phyloP scores from a whole-genome alignment of 2,113 vertebrate species.

The Chelonoidis abingdonii region DNA sequence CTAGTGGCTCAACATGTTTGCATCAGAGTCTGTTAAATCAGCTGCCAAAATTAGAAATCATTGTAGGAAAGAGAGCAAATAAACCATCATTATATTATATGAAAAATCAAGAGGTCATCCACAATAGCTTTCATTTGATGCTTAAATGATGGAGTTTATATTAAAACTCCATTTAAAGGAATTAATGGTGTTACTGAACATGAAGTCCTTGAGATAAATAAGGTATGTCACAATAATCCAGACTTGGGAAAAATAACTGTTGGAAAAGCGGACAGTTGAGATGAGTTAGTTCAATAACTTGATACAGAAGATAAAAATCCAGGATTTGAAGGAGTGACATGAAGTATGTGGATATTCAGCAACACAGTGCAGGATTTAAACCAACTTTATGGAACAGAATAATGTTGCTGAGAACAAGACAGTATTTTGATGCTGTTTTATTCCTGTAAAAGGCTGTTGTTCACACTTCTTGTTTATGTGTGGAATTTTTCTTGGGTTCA shows the following conservation, averaged over 20 bases:
- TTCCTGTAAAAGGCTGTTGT: not conserved
- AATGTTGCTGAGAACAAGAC: not conserved
- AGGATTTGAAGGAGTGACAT: not conserved
- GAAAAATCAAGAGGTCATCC: not conserved
- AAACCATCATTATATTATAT: not conserved
- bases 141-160: not conserved
- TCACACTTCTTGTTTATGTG: not conserved
- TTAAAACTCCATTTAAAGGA: not conserved
- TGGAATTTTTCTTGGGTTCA: not conserved
- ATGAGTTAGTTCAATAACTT: not conserved
- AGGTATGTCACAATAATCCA: not conserved
- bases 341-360: not conserved
- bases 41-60: not conserved
- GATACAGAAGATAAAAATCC: not conserved
- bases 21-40: not conserved
- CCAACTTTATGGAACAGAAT: not conserved
- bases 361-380: not conserved
- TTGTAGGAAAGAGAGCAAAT: not conserved
- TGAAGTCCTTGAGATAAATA: not conserved
- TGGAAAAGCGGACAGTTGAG: not conserved
- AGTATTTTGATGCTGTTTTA: not conserved
- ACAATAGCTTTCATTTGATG: not conserved
- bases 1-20: not conserved
- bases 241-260: not conserved
- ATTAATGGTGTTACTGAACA: not conserved